These are phyloP conservation scores for Goniozus legneri DNA, from an alignment of 1,140 invertebrate genomes.

Conservation along the genomic window DNA sequence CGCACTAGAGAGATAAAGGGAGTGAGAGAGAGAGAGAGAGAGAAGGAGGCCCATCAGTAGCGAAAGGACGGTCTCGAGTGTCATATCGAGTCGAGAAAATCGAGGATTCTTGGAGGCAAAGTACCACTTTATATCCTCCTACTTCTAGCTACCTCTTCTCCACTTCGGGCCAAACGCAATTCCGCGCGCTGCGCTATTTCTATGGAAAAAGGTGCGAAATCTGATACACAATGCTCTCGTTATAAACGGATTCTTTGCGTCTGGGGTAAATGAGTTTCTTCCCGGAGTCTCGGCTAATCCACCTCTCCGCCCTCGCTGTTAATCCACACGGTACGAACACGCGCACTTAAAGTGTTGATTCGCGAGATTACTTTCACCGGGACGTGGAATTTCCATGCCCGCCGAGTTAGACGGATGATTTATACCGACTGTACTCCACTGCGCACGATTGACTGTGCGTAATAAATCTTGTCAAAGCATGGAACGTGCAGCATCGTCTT, in stretches of 20 bases:
- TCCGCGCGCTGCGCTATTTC: constrained; percentile 13
- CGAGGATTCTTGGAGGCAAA: constrained; percentile 32
- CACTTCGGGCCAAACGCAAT: background rate
- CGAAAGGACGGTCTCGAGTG: constrained; percentile 32
- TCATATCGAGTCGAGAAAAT: constrained; percentile 36
- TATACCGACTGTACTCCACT: no score
- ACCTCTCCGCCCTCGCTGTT: no score
- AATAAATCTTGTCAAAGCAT: background rate
- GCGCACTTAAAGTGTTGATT: background rate
- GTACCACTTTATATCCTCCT: constrained; percentile 31
- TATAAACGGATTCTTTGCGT: constrained; percentile 12
- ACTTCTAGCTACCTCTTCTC: constrained; percentile 19
- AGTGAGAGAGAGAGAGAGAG: background rate
- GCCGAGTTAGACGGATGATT: background rate
- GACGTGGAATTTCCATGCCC: background rate
- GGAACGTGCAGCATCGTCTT: no score
- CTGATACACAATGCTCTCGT: constrained; percentile 12
- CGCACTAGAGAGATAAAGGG: background rate
- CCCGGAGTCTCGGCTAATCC: no score
- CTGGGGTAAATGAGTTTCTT: background rate
- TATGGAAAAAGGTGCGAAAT: constrained; percentile 16
- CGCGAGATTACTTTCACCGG: background rate
- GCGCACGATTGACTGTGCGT: background rate
- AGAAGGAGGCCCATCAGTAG: constrained; percentile 16
- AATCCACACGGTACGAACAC: no score